Evolutionary conservation across 2,888 invertebrate genomes (phyloP), one percentile per base, ranked within the genome.

Genomic region (Oxytorus armatus): DNA sequence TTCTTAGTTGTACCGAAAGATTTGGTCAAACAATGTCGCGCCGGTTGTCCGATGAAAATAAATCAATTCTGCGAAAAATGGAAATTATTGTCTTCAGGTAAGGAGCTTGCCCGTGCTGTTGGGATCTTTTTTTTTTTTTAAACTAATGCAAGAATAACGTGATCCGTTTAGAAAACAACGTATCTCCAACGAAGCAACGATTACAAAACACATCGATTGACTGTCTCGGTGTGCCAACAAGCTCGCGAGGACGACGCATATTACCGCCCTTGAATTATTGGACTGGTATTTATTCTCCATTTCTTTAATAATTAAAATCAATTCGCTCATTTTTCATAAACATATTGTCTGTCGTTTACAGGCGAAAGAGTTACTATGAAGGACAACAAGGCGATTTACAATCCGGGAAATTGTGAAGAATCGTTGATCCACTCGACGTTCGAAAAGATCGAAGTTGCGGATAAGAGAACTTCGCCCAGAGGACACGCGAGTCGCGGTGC

Each of bases 1-100:
- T 53, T 14, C 39, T 84, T 49, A 86, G 88, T 69, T 63, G 69
- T 90, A 8, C 89, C 89, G 0, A 88, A 86, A 51, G 72, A 88
- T 53, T 79, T 90, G 49, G n/a, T 85, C 0, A 84, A 72, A 29
- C 74, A 84, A 2, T 90, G 89, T 75, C 85, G 84, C 47, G 49
- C 83, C 39, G 90, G 90, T 29, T 90, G 90, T 80, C 90, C 90
- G n/a, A n/a, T 75, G 8, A 84, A 76, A 8, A 87, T 90, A 25
- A 49, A 85, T 2, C 23, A 83, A n/a, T 90, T 90, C 36, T 85
- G 84, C 57, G 78, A 82, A 23, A 81, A 65, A 53, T 84, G 85
- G 84, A 84, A 75, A 65, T 57, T 79, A 8, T 59, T 61, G 16
- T 47, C 80, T 66, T 80, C 68, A 63, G 76, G 79, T 80, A 21